phyloP scores from a whole-genome alignment of 64 coral and sea anemone species.

The Dendronephthya gigantea region DNA sequence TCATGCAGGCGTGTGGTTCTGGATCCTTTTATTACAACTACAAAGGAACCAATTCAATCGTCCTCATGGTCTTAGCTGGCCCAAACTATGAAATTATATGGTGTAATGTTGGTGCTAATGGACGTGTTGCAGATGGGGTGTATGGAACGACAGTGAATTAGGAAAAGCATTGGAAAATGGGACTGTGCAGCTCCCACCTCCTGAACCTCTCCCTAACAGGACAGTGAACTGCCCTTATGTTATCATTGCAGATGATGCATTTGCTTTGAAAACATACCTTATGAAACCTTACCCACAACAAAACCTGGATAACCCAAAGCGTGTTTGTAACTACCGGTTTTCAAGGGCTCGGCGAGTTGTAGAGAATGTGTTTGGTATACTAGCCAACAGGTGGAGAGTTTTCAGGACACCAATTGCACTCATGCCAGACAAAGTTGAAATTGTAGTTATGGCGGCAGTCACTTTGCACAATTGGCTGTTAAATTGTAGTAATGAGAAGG shows the following conservation, averaged over 20 bases:
- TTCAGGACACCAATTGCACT: conserved; percentile 10
- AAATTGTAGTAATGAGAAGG: neutral
- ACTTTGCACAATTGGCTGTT: conserved; percentile 40
- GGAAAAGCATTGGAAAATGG: neutral
- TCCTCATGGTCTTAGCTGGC: neutral
- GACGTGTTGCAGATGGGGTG: neutral
- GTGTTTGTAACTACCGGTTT: neutral
- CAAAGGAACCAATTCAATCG: neutral
- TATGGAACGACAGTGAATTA: neutral
- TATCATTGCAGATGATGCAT: conserved; percentile 39
- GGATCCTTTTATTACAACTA: neutral
- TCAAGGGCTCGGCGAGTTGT: neutral
- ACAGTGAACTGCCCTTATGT: neutral
- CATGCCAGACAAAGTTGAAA: conserved; percentile 27
- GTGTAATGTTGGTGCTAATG: neutral
- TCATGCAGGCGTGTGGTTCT: neutral
- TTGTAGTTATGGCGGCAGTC: conserved; percentile 29
- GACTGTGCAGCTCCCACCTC: neutral
- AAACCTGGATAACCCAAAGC: conserved; percentile 21
- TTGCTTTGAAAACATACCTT: conserved; percentile 43
- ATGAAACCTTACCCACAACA: conserved; percentile 46
- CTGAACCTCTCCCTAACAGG: neutral
- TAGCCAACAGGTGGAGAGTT: conserved; percentile 15
- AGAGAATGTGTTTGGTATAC: conserved; percentile 20
- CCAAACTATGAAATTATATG: conserved; percentile 28